phyloP scores from a whole-genome alignment of 2,888 invertebrate species.

The Cerceris rybyensis region DNA sequence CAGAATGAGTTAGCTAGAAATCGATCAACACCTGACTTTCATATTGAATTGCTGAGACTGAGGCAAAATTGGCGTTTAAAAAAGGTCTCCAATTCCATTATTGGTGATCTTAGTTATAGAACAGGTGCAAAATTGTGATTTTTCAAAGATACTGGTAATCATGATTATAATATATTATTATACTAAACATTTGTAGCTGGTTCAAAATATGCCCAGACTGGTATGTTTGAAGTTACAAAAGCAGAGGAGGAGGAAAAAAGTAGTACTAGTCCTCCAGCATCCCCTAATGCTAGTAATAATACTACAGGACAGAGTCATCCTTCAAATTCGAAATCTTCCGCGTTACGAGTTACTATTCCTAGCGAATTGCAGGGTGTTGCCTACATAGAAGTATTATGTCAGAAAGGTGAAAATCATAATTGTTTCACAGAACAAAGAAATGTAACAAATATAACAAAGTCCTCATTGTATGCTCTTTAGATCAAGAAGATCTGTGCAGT shows the following conservation, averaged over 20 bases:
- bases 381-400: constrained; percentile 97
- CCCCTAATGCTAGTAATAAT: constrained; percentile 83
- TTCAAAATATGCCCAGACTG: constrained; percentile 95
- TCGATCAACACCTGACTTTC: constrained; percentile 93
- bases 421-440: background rate
- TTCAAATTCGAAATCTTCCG: constrained; percentile 86
- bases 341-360: constrained; percentile 95
- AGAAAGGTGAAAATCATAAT: constrained; percentile 86
- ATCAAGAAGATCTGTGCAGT: constrained; percentile 94
- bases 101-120: constrained; percentile 97
- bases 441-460: background rate
- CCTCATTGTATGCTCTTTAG: constrained; percentile 79
- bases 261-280: constrained; percentile 83
- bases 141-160: background rate
- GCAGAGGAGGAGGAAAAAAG: constrained; percentile 89
- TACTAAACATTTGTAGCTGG: constrained; percentile 85
- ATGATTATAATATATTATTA: background rate
- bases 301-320: constrained; percentile 82
- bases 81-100: constrained; percentile 96
- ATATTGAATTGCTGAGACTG: constrained; percentile 93
- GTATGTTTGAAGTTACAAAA: constrained; percentile 97
- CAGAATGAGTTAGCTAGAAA: constrained; percentile 91
- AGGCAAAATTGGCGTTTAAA: constrained; percentile 98
- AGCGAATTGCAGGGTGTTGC: constrained; percentile 97
- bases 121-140: constrained; percentile 83